These are phyloP conservation scores for Tyria jacobaeae DNA, from an alignment of 2,888 invertebrate genomes.

Conservation along the genomic window DNA sequence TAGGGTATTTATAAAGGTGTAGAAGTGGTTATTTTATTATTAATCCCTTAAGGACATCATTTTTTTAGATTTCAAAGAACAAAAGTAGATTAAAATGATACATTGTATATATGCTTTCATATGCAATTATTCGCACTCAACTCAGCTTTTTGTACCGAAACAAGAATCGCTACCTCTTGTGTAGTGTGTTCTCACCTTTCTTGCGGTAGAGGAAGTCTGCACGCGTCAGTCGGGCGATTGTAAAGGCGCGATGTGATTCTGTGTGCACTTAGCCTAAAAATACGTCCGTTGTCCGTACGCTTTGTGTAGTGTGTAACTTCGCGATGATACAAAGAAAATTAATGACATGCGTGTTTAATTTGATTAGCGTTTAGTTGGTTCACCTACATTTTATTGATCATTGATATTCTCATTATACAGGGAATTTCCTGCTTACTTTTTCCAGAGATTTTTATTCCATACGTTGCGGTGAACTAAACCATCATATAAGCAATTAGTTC, in stretches of 20 bases:
- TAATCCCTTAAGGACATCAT: too few species aligned
- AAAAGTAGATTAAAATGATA: too few species aligned
- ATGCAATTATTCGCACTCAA: neutral
- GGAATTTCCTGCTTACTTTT: too few species aligned
- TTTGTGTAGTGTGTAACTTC: slow-evolving; percentile 40
- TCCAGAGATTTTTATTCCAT: too few species aligned
- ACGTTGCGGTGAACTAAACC: too few species aligned
- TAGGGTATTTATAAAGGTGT: too few species aligned
- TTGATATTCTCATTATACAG: too few species aligned
- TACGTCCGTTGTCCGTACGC: slow-evolving; percentile 51
- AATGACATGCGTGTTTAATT: slow-evolving; percentile 16
- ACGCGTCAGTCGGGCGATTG: slow-evolving; percentile 72
- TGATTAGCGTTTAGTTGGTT: too few species aligned
- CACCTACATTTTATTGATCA: neutral
- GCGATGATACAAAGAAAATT: slow-evolving; percentile 46
- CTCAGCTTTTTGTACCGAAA: neutral
- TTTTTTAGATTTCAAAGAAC: too few species aligned
- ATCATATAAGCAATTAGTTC: too few species aligned
- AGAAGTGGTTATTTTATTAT: too few species aligned
- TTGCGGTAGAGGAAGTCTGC: slow-evolving; percentile 67
- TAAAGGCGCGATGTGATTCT: slow-evolving; percentile 69
- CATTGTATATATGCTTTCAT: neutral
- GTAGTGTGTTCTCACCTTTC: slow-evolving; percentile 21
- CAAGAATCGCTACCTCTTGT: slow-evolving; percentile 6
- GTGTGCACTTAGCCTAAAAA: slow-evolving; percentile 56